Evolutionary conservation across 2,113 vertebrate species (phyloP).

Genomic region (Mustelus asterias): DNA sequence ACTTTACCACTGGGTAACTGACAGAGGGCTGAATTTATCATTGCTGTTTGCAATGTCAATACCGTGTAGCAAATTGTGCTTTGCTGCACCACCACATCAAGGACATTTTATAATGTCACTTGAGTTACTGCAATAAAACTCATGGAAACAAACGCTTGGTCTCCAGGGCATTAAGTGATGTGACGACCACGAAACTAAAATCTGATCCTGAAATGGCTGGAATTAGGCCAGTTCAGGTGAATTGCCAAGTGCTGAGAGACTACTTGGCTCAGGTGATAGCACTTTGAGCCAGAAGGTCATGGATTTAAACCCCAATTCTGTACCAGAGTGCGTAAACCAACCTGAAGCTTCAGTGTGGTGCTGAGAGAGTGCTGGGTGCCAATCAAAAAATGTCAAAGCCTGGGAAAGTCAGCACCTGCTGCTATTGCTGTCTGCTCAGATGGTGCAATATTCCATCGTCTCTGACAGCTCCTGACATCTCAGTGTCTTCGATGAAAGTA

Average conservation of each 20-base stretch:
- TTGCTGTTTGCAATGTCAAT: neutral
- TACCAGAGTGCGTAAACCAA: neutral
- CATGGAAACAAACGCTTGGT: neutral
- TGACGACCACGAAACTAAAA: neutral
- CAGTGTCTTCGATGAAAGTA: neutral
- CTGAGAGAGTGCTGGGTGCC: neutral
- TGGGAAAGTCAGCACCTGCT: neutral
- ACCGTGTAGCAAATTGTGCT: neutral
- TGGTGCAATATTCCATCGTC: too few species aligned
- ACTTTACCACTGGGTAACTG: neutral
- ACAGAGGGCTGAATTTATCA: neutral
- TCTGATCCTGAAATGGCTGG: neutral
- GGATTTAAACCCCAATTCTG: neutral
- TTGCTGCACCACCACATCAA: neutral
- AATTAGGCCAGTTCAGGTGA: neutral
- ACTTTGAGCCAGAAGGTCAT: neutral
- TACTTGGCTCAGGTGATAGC: neutral
- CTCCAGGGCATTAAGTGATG: neutral
- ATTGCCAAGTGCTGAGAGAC: neutral
- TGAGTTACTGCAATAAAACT: neutral
- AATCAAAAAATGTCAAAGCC: neutral
- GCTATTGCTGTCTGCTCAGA: neutral
- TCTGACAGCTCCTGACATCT: too few species aligned
- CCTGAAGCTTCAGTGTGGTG: neutral
- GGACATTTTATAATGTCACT: neutral